Conservation (phyloP, 2,888 invertebrate genomes). For the Ornithoptera alexandrae region DNA sequence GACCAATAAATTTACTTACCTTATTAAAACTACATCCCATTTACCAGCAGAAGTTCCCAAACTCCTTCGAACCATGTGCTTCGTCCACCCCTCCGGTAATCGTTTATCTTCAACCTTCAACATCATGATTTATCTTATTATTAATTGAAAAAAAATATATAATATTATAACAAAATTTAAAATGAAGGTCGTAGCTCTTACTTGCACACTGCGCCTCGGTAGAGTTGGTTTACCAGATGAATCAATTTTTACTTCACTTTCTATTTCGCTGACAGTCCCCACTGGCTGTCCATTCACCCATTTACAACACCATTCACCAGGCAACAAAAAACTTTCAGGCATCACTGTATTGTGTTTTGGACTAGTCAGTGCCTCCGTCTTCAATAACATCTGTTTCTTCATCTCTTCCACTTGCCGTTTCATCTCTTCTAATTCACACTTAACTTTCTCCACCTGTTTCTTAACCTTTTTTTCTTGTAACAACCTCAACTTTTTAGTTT, state of each 20-base stretch:
- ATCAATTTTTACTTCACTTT: constrained; percentile 58
- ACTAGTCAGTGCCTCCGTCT: constrained; percentile 44
- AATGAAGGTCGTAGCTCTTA: constrained; percentile 30
- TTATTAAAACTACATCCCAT: constrained; percentile 89
- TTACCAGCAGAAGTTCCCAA: constrained; percentile 86
- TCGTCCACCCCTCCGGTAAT: constrained; percentile 87
- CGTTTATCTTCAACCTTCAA: constrained; percentile 85
- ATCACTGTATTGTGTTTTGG: constrained; percentile 40
- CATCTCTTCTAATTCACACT: constrained; percentile 61
- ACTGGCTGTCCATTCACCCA: constrained; percentile 87
- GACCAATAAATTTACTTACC: constrained; percentile 55
- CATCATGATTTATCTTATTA: neutral
- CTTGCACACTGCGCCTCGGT: constrained; percentile 67
- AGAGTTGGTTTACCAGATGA: constrained; percentile 60
- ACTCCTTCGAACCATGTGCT: constrained; percentile 86
- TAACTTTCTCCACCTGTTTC: constrained; percentile 62
- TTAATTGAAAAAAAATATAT: neutral
- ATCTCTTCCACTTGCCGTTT: constrained; percentile 65
- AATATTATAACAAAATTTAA: neutral
- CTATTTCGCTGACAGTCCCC: constrained; percentile 75
- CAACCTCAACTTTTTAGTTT: constrained; percentile 52
- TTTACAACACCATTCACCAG: constrained; percentile 83
- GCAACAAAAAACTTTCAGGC: constrained; percentile 56
- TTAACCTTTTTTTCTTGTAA: constrained; percentile 61
- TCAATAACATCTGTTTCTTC: constrained; percentile 57